Evolutionary conservation across 1,140 invertebrate genomes (phyloP), one percentile per base, ranked within the genome.

Genomic region (Capitella teleta): DNA sequence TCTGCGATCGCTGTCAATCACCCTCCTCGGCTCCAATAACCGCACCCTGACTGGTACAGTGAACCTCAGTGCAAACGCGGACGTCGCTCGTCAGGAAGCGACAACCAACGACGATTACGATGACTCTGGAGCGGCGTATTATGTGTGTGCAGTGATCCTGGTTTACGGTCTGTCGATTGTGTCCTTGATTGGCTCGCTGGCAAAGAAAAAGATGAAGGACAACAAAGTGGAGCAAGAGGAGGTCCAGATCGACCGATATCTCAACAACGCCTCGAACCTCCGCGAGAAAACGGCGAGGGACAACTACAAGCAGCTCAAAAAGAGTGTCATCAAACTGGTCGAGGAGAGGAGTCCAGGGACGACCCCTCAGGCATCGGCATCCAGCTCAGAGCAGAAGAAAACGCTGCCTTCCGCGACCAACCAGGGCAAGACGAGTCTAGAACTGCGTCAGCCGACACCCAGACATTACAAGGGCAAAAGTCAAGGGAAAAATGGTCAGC

Each of bases 121-220:
- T 18, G 19, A 10, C 5, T 10, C 6, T 6, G 43, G 43, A 6
- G 43, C 43, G 43, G 43, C 43, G 5, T 8, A 5, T 8, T 45
- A 28, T 25, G 25, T 45, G 6, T 10, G 6, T 25, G 43, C 23
- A 19, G 43, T 45, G 43, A 19, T 45, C 19, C 25, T 45, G 43
- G 43, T 45, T 5, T 45, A 45, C 43, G 43, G 43, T 8, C 23
- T 45, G 10, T 45, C 43, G 6, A 45, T 45, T 5, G 43, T 45
- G 10, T 25, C 28, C 10, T 8, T 45, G 19, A 45, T 45, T 8
- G 43, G 19, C 8, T 45, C 43, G 10, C 18, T 45, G 6, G 43
- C 43, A 10, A 45, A 45, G 43, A 21, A 21, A 8, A 41, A 41
- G 6, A 41, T 41, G 38, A 21, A 21, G 10, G 38, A 8, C 38